phyloP scores from a whole-genome alignment of 2,888 invertebrate genomes.

The Drosophila villosipedis region DNA sequence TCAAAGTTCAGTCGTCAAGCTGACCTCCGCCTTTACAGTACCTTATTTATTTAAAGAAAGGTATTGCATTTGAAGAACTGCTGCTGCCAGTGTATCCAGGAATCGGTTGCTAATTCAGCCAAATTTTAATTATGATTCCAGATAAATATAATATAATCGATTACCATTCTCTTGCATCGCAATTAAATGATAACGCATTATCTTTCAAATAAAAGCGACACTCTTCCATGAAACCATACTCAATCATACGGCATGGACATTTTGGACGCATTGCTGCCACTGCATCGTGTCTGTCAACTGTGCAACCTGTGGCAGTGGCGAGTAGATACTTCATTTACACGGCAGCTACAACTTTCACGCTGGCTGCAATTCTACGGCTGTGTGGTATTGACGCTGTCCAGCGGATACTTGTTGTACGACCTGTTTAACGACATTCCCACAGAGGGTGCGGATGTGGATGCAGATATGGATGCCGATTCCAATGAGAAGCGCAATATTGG shows the following conservation, averaged over 20 bases:
- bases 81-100: neutral
- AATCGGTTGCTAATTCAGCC: neutral
- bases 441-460: neutral
- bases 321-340: slow-evolving; percentile 46
- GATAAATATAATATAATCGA: slow-evolving; percentile 12
- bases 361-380: slow-evolving; percentile 69
- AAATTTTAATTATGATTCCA: neutral
- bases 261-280: slow-evolving; percentile 56
- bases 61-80: neutral
- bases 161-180: slow-evolving; percentile 17
- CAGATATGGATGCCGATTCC: neutral
- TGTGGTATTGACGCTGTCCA: slow-evolving; percentile 49
- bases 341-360: slow-evolving; percentile 52
- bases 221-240: neutral
- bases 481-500: slow-evolving; percentile 60
- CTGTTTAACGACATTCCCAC: slow-evolving; percentile 54
- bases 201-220: neutral
- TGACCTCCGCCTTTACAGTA: slow-evolving; percentile 5
- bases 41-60: neutral
- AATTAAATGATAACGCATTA: slow-evolving; percentile 43
- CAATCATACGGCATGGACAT: slow-evolving; percentile 67
- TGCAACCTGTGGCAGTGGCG: slow-evolving; percentile 68
- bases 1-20: slow-evolving; percentile 2
- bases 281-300: slow-evolving; percentile 67
- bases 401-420: slow-evolving; percentile 56